Percentiles rank a stretch among this genome's conserved stretches.
Evolutionary conservation across 2,888 invertebrate genomes (phyloP).

Genomic region (Drosophila mimetica): DNA sequence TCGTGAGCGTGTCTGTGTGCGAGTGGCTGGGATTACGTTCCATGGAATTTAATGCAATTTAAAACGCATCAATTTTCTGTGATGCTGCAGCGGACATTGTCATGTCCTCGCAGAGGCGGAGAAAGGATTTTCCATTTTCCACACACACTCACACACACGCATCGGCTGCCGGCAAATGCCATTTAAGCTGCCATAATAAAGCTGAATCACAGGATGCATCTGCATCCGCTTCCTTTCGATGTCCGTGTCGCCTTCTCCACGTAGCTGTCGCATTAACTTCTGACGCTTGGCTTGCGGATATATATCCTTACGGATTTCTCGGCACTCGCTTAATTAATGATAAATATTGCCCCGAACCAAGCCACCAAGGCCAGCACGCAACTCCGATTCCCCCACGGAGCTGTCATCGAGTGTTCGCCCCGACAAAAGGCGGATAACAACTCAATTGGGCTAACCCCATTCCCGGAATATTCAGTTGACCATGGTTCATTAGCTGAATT

Average conservation of each 20-base stretch:
- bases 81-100: constrained; percentile 31
- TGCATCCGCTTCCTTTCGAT: constrained; percentile 31
- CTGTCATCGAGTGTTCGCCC: constrained; percentile 9
- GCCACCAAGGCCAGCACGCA: constrained; percentile 14
- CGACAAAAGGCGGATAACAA: constrained; percentile 22
- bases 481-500: constrained; percentile 11
- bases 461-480: constrained; percentile 22
- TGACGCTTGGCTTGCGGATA: constrained; percentile 40
- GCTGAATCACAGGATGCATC: constrained; percentile 38
- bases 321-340: constrained; percentile 69
- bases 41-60: constrained; percentile 63
- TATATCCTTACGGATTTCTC: constrained; percentile 36
- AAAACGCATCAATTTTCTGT: constrained; percentile 60
- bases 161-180: constrained; percentile 32
- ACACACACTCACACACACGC: constrained; percentile 7
- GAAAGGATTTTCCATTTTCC: constrained; percentile 44
- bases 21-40: constrained; percentile 53
- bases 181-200: constrained; percentile 66
- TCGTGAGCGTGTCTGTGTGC: constrained; percentile 40
- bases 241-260: constrained; percentile 24
- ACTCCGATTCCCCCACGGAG: constrained; percentile 29
- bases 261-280: constrained; percentile 39
- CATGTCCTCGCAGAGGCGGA: constrained; percentile 38
- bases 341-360: constrained; percentile 57
- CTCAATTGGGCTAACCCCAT: constrained; percentile 32